Percentiles rank a stretch among this genome's conserved stretches.
phyloP scores from a whole-genome alignment of 1,140 invertebrate species.

The Linepithema humile region DNA sequence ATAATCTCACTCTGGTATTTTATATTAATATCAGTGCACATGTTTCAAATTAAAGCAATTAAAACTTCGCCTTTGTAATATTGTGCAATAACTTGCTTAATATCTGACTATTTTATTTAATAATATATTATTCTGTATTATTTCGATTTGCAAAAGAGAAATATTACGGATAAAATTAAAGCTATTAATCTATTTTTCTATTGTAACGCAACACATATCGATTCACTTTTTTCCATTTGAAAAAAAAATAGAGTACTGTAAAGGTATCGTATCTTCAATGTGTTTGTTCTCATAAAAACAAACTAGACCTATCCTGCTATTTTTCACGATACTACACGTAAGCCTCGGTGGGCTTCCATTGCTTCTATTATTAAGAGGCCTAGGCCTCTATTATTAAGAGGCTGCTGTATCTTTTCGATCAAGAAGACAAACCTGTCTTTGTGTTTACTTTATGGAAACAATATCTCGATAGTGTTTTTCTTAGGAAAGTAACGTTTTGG shows the following conservation, averaged over 20 bases:
- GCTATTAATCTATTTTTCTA: neutral
- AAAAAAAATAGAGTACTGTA: neutral
- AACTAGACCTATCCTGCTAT: neutral
- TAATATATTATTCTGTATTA: neutral
- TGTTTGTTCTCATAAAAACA: neutral
- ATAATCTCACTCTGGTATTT: neutral
- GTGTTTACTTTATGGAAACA: conserved; percentile 47
- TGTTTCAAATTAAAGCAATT: neutral
- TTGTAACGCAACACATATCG: neutral
- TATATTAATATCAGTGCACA: neutral
- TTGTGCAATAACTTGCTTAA: neutral
- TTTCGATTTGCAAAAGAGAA: neutral
- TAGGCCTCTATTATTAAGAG: conserved; percentile 14
- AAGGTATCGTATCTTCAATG: neutral
- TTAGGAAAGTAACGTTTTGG: neutral
- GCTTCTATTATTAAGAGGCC: conserved; percentile 48
- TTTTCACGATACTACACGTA: conserved; percentile 30
- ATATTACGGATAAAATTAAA: neutral
- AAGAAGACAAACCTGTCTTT: conserved; percentile 46
- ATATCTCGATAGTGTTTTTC: conserved; percentile 47
- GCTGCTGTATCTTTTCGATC: conserved; percentile 50
- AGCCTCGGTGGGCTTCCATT: conserved; percentile 2
- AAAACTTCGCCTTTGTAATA: neutral
- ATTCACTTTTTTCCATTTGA: neutral
- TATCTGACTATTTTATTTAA: neutral